Evolutionary conservation across 53 echinoderm and acorn worm genomes (phyloP), one percentile per base, ranked within the genome.

Genomic region (Patiria pectinifera): DNA sequence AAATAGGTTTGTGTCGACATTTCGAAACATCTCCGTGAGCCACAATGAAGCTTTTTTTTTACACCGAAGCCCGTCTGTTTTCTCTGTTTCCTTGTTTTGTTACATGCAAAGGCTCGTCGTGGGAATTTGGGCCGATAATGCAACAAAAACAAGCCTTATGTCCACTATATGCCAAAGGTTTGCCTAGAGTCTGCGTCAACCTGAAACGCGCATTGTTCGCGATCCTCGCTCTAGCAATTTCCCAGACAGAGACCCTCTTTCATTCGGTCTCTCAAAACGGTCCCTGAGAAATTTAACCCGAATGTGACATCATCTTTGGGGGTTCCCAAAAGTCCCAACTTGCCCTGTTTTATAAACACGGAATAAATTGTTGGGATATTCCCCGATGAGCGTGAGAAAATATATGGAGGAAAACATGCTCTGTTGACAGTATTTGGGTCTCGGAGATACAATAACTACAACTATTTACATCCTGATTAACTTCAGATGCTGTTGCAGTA

Each of bases 81-180:
- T 46, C 74, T 23, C 72, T 6, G 46, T 86, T 45, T 74, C 69
- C 35, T 61, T 61, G 16, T 21, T 35, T 71, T 45, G 23, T 48
- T 49, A 71, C 66, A 74, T 25, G 7, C 84, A 43, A 66, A 66
- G 69, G 66, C 26, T 44, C 78, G 76, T 77, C 62, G 21, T 87
- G 87, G 87, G 87, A 78, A 76, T 77, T 87, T 76, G 24, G 77
- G 77, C 53, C 21, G 59, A 71, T 87, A 87, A 87, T 87, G 87
- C 87, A 87, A 87, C 87, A 78, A 87, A 87, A 87, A 87, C 87
- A 87, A 87, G 78, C 77, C 23, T 35, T 62, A 44, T 53, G 63
- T 70, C 60, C 61, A 84, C 60, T 84, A 49, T 62, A 62, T 45
- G 35, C 43, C 43, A 85, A 53, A 8, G 53, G 85, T 85, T 85